phyloP scores from a whole-genome alignment of 2,797 vertebrate species.

The Rhinella marina region DNA sequence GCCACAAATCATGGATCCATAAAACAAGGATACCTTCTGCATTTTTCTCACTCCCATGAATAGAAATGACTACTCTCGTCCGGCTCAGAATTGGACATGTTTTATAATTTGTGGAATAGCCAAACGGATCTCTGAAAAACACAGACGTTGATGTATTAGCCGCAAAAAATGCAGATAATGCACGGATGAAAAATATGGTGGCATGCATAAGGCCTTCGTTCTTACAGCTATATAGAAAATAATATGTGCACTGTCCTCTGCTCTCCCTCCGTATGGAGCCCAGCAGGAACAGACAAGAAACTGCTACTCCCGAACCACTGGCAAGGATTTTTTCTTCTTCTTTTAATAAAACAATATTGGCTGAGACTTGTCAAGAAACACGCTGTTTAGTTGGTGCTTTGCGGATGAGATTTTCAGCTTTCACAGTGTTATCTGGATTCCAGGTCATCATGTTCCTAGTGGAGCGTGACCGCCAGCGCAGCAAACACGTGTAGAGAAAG shows the following conservation, averaged over 20 bases:
- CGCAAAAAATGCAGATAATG: too few species aligned
- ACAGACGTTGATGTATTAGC: too few species aligned
- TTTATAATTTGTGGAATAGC: too few species aligned
- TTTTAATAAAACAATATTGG: constrained; percentile 11
- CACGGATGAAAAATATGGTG: too few species aligned
- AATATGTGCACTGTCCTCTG: background rate
- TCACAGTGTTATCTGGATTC: constrained; percentile 13
- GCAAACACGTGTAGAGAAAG: background rate
- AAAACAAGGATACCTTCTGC: too few species aligned
- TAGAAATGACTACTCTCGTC: too few species aligned
- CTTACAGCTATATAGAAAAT: background rate
- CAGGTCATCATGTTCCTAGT: constrained; percentile 22
- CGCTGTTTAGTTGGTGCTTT: background rate
- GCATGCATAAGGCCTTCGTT: too few species aligned
- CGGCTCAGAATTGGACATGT: too few species aligned
- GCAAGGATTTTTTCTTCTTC: background rate
- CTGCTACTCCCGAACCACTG: background rate
- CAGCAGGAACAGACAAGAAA: background rate
- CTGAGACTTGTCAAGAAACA: background rate
- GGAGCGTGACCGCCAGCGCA: background rate
- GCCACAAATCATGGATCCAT: too few species aligned
- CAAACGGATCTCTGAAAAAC: too few species aligned
- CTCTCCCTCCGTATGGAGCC: background rate
- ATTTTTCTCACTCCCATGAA: too few species aligned
- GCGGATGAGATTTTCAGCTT: constrained; percentile 10